Percentiles rank a stretch among this genome's conserved stretches.
phyloP scores from a whole-genome alignment of 2,888 invertebrate species.

The Cheilosia urbana region DNA sequence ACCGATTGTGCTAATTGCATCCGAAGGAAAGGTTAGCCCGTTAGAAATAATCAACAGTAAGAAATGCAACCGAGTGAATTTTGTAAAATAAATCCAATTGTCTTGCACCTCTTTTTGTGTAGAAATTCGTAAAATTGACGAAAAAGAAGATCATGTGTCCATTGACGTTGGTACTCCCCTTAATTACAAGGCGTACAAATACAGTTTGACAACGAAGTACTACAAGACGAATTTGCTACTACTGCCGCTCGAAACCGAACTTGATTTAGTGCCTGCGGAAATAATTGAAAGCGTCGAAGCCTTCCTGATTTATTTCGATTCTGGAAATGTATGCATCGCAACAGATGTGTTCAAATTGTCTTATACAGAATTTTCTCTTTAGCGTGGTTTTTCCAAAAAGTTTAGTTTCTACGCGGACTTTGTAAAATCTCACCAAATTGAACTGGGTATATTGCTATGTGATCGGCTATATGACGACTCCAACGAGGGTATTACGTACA shows the following conservation, averaged over 20 bases:
- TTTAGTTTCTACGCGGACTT: slow-evolving; percentile 77
- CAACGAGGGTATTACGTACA: slow-evolving; percentile 78
- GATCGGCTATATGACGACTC: slow-evolving; percentile 77
- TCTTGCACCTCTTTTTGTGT: background rate
- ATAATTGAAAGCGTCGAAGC: slow-evolving; percentile 76
- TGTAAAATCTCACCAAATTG: slow-evolving; percentile 77
- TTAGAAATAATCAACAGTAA: slow-evolving; percentile 74
- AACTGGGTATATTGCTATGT: slow-evolving; percentile 77
- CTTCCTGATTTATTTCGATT: slow-evolving; percentile 78
- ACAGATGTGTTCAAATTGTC: background rate
- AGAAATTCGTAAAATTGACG: slow-evolving; percentile 64
- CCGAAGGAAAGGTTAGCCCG: slow-evolving; percentile 70
- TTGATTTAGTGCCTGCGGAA: slow-evolving; percentile 71
- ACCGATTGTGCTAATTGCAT: slow-evolving; percentile 65
- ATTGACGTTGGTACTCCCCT: slow-evolving; percentile 56
- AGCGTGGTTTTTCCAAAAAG: slow-evolving; percentile 76
- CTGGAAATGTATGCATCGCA: slow-evolving; percentile 76
- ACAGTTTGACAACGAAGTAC: slow-evolving; percentile 77
- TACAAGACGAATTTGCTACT: slow-evolving; percentile 77
- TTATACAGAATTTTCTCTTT: slow-evolving; percentile 6
- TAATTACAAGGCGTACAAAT: slow-evolving; percentile 76
- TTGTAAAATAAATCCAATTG: slow-evolving; percentile 1
- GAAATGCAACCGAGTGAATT: slow-evolving; percentile 6
- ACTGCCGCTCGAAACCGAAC: slow-evolving; percentile 75
- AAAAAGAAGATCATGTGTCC: slow-evolving; percentile 66